Conservation (phyloP, 2,888 invertebrate species). For the Diachrysia chrysitis region DNA sequence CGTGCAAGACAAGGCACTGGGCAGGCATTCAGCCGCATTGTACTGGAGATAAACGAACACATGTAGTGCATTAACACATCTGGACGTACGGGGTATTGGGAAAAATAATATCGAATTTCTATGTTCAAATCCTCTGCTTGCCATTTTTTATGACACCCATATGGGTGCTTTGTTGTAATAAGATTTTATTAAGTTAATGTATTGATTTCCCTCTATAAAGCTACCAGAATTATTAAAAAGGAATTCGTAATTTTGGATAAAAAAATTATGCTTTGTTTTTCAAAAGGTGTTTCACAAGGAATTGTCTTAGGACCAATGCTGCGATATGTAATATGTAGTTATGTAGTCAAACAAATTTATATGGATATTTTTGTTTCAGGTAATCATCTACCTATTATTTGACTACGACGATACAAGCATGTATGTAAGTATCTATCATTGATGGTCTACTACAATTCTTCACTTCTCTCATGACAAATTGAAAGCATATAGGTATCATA, state of each 20-base stretch:
- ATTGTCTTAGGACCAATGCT: not conserved
- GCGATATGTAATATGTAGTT: not conserved
- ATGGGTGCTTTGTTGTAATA: conserved; percentile 66
- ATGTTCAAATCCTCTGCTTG: conserved; percentile 64
- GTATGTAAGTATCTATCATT: not conserved
- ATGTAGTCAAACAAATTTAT: not conserved
- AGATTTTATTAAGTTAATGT: conserved; percentile 44
- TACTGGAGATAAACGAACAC: conserved; percentile 73
- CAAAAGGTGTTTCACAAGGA: not conserved
- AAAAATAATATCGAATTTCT: conserved; percentile 77
- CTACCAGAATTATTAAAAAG: not conserved
- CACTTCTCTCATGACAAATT: not conserved
- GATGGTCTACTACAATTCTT: not conserved
- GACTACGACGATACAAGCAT: not conserved
- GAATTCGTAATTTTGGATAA: not conserved
- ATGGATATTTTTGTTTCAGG: conserved; percentile 35
- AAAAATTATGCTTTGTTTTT: not conserved
- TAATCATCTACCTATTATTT: conserved; percentile 20
- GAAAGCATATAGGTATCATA: too few relatives aligned
- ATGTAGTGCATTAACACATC: conserved; percentile 79
- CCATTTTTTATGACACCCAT: conserved; percentile 69
- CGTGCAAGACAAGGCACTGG: conserved; percentile 50
- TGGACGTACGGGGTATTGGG: conserved; percentile 60
- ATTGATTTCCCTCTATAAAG: conserved; percentile 36
- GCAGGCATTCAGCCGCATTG: conserved; percentile 65